A percentile compares a stretch with the other conserved stretches of the same genome.
phyloP scores from a whole-genome alignment of 2,113 vertebrate genomes.

The Hippocampus zosterae region DNA sequence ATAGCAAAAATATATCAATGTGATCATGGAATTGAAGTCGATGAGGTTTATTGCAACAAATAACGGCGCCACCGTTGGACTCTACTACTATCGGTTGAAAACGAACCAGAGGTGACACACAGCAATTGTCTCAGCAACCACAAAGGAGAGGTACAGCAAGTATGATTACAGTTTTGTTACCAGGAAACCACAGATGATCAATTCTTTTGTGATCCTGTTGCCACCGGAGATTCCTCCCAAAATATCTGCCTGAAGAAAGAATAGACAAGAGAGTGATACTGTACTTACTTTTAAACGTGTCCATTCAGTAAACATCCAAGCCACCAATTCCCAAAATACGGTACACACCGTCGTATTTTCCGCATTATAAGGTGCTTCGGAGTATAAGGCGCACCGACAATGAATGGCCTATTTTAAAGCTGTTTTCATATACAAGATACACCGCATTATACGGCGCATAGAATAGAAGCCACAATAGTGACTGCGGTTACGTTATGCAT shows the following conservation, averaged over 20 bases:
- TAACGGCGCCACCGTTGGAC: neutral
- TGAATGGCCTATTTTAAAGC: too few relatives aligned
- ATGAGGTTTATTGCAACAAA: neutral
- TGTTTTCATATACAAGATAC: too few relatives aligned
- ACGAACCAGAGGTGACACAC: neutral
- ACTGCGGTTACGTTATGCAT: too few relatives aligned
- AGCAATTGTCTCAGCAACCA: neutral
- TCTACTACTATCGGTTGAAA: neutral
- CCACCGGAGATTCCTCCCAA: neutral
- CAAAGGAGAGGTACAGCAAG: too few relatives aligned
- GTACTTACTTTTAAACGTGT: neutral
- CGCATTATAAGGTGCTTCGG: too few relatives aligned
- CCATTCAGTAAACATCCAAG: too few relatives aligned
- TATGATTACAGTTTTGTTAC: neutral
- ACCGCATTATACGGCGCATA: too few relatives aligned
- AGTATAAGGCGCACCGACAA: too few relatives aligned
- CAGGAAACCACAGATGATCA: neutral
- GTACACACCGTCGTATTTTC: too few relatives aligned
- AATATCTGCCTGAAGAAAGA: neutral
- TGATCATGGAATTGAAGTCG: neutral
- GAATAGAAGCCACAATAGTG: too few relatives aligned
- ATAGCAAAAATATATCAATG: neutral
- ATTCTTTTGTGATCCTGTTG: neutral
- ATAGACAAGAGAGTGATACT: neutral
- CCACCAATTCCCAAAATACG: too few relatives aligned